Evolutionary conservation across 2,888 invertebrate genomes (phyloP), one percentile per base, ranked within the genome.

Genomic region (Diogma glabrata): DNA sequence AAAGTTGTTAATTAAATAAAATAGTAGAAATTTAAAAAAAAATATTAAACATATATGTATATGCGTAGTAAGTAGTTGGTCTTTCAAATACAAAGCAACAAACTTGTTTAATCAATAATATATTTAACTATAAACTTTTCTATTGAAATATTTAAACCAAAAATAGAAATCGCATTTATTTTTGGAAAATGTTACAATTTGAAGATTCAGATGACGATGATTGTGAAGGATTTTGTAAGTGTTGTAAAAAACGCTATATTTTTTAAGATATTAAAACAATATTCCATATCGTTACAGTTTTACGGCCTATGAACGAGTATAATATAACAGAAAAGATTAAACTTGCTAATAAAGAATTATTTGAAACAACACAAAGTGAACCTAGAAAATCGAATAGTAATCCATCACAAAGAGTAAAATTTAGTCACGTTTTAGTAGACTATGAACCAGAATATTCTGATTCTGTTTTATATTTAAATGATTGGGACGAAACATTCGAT

Each of bases 291-390:
- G 45, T 64, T 61, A 49, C 55, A 72, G 72, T 71, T 63, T 60
- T 72, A 22, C 68, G 69, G 59, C 71, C 71, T 43, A 71, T 73
- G 26, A 72, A 73, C 53, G 75, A 74, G 46, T 76, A 76, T 60
- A 74, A 75, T 59, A 73, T 76, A 53, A 66, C 70, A 53, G 73
- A 75, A 58, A 75, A 73, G 64, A 69, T 76, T 14, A 72, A 71
- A 59, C 69, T 72, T 59, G 76, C 76, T 36, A 76, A 76, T 60
- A 66, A 70, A 54, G 71, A 69, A 58, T 61, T 76, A 12, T 72
- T 73, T 55, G 67, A 66, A 30, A 47, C 53, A 14, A 43, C 51
- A 10, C 26, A 43, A 14, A 45, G 50, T 10, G 12, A 30, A 12
- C 19, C 19, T 12, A 23, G 16, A 24, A 51, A 7, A n/a, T 33